Evolutionary conservation across 1,140 invertebrate species (phyloP).

Genomic region (Brachionus angularis): DNA sequence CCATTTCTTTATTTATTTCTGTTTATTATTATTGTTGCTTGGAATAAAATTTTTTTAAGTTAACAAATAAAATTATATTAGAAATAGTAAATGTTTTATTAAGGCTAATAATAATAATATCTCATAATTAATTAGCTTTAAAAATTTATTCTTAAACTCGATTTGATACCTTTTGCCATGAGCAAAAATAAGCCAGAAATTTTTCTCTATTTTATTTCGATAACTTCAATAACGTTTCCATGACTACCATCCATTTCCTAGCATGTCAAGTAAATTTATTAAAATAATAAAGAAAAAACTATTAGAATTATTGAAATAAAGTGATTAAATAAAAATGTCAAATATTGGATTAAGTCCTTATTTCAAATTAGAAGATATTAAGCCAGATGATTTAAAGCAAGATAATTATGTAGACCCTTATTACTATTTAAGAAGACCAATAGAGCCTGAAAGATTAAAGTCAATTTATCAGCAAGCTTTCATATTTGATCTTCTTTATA

Average conservation of each 20-base stretch:
- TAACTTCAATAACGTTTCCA: too few species aligned
- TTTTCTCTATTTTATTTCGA: too few species aligned
- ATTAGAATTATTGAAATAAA: background rate
- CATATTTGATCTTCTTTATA: slow-evolving; percentile 31
- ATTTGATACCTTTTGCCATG: too few species aligned
- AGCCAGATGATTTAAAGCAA: slow-evolving; percentile 25
- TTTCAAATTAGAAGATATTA: slow-evolving; percentile 18
- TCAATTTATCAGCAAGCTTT: slow-evolving; percentile 36
- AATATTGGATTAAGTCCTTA: background rate
- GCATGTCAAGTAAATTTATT: too few species aligned
- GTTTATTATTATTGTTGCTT: slow-evolving; percentile 40
- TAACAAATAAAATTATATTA: too few species aligned
- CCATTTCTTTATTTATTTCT: slow-evolving; percentile 38
- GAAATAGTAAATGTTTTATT: too few species aligned
- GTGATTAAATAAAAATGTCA: slow-evolving; percentile 1
- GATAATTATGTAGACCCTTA: slow-evolving; percentile 10
- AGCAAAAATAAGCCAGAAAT: too few species aligned
- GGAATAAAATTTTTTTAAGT: slow-evolving; percentile 16
- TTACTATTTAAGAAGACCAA: slow-evolving; percentile 30
- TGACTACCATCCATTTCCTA: too few species aligned
- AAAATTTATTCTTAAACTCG: too few species aligned
- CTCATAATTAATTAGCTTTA: too few species aligned
- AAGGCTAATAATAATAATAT: too few species aligned
- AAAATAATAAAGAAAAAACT: too few species aligned
- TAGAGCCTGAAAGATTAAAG: slow-evolving; percentile 30